Evolutionary conservation across 35 echinoderm and acorn worm species (phyloP).

Genomic region (Lytechinus pictus): DNA sequence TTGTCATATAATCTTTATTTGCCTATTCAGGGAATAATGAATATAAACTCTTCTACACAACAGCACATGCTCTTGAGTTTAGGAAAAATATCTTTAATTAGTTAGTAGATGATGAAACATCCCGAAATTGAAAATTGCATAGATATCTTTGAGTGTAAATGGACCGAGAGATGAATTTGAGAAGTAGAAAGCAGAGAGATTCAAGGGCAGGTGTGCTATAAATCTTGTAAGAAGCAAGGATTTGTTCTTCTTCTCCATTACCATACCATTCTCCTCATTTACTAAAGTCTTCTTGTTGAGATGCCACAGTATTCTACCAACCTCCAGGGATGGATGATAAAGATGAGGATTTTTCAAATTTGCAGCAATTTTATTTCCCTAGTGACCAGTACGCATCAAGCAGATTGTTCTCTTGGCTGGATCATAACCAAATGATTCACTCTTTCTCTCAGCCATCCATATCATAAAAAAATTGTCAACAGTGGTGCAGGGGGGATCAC

Average conservation of each 20-base stretch:
- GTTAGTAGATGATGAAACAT: too few relatives aligned
- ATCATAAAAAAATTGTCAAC: neutral
- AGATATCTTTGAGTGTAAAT: too few relatives aligned
- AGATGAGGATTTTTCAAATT: neutral
- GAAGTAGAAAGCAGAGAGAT: neutral
- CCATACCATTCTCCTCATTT: neutral
- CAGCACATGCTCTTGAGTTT: too few relatives aligned
- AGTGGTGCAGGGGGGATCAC: neutral
- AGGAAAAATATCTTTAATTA: too few relatives aligned
- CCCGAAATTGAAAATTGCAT: too few relatives aligned
- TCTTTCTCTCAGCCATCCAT: neutral
- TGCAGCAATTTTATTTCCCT: constrained; percentile 6
- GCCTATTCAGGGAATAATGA: too few relatives aligned
- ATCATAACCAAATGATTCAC: neutral
- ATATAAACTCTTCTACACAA: too few relatives aligned
- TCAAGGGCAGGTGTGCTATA: constrained; percentile 8
- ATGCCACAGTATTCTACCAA: neutral
- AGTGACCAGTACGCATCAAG: neutral
- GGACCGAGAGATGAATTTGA: neutral
- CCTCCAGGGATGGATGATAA: neutral
- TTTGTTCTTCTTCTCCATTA: neutral
- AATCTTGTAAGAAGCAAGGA: constrained; percentile 10
- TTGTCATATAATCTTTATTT: too few relatives aligned
- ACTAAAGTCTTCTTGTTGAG: neutral
- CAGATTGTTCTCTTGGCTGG: neutral